Evolutionary conservation across 2,797 vertebrate genomes (phyloP).

Genomic region (Poecile montanus): DNA sequence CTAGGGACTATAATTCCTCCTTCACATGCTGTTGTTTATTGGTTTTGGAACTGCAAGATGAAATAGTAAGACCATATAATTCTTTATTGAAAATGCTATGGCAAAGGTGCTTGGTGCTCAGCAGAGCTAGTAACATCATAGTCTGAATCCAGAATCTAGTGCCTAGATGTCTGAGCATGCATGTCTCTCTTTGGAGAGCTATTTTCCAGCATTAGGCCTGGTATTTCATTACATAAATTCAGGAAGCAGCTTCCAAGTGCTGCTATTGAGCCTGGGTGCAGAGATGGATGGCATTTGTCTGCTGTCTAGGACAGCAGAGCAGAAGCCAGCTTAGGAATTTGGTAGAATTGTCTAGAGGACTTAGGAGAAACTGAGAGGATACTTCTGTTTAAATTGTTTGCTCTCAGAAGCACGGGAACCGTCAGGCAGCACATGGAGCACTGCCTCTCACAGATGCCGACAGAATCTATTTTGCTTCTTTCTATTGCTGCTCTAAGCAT

Average conservation of each 20-base stretch:
- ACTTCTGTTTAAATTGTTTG: neutral
- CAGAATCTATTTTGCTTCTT: slow-evolving; percentile 23
- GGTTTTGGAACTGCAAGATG: neutral
- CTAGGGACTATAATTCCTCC: neutral
- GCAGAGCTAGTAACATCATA: neutral
- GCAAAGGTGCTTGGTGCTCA: neutral
- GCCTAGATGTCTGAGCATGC: neutral
- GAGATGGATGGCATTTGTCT: neutral
- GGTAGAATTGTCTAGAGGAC: neutral
- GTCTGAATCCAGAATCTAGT: neutral
- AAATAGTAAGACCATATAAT: neutral
- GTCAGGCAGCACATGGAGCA: neutral
- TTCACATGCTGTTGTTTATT: neutral
- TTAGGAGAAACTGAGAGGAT: neutral
- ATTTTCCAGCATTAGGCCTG: neutral
- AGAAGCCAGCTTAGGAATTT: neutral
- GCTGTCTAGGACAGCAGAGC: neutral
- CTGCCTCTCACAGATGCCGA: neutral
- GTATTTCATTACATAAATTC: neutral
- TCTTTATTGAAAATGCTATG: neutral
- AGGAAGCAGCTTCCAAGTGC: neutral
- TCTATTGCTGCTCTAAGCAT: slow-evolving; percentile 21
- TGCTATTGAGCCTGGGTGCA: fast-evolving
- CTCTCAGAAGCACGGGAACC: neutral
- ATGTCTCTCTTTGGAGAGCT: neutral